Evolutionary conservation across 2,888 invertebrate genomes (phyloP), one percentile per base, ranked within the genome.

Genomic region (Eupithecia pulchellata): DNA sequence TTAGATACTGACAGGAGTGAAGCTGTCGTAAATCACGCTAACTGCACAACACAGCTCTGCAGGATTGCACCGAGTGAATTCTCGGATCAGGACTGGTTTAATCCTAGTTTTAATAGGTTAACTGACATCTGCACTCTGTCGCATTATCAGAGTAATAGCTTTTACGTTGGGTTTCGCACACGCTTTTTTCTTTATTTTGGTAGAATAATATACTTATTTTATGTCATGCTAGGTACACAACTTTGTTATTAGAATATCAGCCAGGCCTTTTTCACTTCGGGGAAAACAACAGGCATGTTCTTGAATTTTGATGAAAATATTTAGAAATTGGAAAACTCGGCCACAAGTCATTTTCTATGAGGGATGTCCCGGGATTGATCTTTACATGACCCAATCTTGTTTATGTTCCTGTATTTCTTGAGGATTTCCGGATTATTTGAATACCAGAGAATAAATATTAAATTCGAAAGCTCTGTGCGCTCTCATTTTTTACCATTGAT

Each of bases 1-100:
- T 86, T 82, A 80, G 84, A 76, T 81, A 81, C 74, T 74, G 81
- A 81, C 76, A 71, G 72, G 77, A 81, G 71, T 70, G 74, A 20
- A 25, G 69, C 81, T 83, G 84, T 85, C 84, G 72, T 88, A 86
- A 89, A 88, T 89, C 85, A 80, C 71, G 66, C 77, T 77, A 81
- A 84, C 79, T 81, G 79, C 77, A 60, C 20, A 9, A 4, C n/a
- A 57, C 55, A 57, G 58, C 79, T 42, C 42, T 71, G 66, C 65
- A 70, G 61, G 20, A 20, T 69, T 66, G 62, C 70, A 69, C 74
- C 63, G 68, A 32, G 34, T 32, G 42, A 47, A 47, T 29, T 30
- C n/a, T 20, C 57, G 29, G 29, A 14, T 57, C 29, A 29, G 25
- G 9, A 52, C 52, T 11, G 52, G 25, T 20, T 2, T 25, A 25